Evolutionary conservation across 2,113 vertebrate genomes (phyloP).

Genomic region (Zootoca vivipara): DNA sequence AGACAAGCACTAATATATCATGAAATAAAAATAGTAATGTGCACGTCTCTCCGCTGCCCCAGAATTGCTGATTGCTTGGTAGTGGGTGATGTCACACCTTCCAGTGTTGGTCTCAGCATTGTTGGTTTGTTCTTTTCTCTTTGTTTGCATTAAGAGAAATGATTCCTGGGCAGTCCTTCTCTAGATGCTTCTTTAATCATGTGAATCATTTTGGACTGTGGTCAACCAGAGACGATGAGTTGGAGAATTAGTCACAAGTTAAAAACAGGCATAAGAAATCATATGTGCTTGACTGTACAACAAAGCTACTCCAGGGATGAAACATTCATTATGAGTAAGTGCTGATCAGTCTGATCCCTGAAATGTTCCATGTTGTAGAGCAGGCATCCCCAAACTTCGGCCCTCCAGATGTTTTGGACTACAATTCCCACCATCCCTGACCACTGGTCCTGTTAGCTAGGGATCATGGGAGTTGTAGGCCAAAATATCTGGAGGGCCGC

Average conservation of each 20-base stretch:
- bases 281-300: neutral
- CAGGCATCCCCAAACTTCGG: no score
- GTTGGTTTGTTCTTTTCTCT: neutral
- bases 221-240: neutral
- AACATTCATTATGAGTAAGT: neutral
- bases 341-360: neutral
- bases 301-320: neutral
- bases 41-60: fast-evolving
- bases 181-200: neutral
- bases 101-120: neutral
- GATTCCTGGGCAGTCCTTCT: neutral
- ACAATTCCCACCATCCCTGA: no score
- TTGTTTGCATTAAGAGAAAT: neutral
- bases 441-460: no score
- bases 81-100: neutral
- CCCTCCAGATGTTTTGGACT: no score
- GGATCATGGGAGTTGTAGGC: no score
- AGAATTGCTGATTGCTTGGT: neutral
- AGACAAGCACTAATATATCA: neutral
- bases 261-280: neutral
- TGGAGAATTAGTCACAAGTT: neutral
- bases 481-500: no score
- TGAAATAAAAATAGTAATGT: conserved; percentile 12
- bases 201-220: conserved; percentile 32
- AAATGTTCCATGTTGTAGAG: neutral